Conservation (phyloP, 2,888 invertebrate genomes). For the Drosophila limbata region DNA sequence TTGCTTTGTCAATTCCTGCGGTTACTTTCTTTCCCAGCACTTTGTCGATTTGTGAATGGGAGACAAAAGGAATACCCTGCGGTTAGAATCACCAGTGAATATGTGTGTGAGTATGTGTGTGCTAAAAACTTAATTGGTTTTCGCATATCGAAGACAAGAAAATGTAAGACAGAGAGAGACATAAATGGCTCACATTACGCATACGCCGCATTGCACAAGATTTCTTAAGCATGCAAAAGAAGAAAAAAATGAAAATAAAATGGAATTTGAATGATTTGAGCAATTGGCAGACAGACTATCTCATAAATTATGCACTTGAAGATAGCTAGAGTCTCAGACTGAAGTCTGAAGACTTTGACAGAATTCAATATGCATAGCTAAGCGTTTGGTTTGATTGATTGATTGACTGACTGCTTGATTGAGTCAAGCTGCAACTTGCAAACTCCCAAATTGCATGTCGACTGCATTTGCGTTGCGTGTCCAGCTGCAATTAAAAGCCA, state of each 20-base stretch:
- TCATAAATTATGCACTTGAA: slow-evolving; percentile 66
- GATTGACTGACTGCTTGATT: slow-evolving; percentile 68
- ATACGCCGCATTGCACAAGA: slow-evolving; percentile 31
- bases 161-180: slow-evolving; percentile 11
- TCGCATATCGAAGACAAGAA: slow-evolving; percentile 31
- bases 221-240: slow-evolving; percentile 21
- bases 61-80: slow-evolving; percentile 46
- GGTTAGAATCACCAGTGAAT: slow-evolving; percentile 46
- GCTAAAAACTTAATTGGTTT: slow-evolving; percentile 73
- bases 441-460: slow-evolving; percentile 25
- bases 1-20: slow-evolving; percentile 31
- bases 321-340: neutral
- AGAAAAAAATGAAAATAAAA: neutral
- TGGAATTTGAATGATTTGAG: slow-evolving; percentile 26
- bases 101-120: slow-evolving; percentile 38
- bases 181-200: slow-evolving; percentile 55
- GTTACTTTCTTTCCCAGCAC: slow-evolving; percentile 18
- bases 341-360: slow-evolving; percentile 46
- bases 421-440: slow-evolving; percentile 32
- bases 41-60: slow-evolving; percentile 21
- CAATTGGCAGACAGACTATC: slow-evolving; percentile 45
- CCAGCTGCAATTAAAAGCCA: slow-evolving; percentile 71
- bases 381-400: slow-evolving; percentile 61
- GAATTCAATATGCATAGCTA: slow-evolving; percentile 71
- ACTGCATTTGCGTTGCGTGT: slow-evolving; percentile 51